Percentiles rank a stretch among this genome's conserved stretches.
These are phyloP conservation scores for Aptenodytes patagonicus DNA, from an alignment of 2,113 vertebrate genomes.

Conservation along the genomic window DNA sequence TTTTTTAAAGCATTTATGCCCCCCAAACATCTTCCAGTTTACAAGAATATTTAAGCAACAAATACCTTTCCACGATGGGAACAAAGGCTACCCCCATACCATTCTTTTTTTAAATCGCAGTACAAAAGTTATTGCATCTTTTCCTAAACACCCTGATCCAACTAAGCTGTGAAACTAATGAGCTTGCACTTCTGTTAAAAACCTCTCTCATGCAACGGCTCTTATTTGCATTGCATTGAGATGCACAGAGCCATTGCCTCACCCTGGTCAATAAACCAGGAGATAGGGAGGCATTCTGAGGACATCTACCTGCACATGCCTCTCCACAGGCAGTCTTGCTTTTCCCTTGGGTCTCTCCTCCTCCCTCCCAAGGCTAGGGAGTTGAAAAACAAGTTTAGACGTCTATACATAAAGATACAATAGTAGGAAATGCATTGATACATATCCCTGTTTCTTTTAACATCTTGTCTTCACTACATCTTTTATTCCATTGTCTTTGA, in stretches of 20 bases:
- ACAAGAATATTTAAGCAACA: background rate
- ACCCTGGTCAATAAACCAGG: background rate
- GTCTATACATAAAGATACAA: background rate
- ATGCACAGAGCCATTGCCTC: background rate
- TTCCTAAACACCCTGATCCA: background rate
- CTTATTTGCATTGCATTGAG: background rate
- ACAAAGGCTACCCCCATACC: background rate
- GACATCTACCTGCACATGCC: background rate
- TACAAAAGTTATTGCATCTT: background rate
- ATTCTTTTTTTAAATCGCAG: background rate
- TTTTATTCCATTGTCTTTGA: background rate
- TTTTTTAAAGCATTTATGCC: background rate
- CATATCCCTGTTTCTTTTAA: background rate
- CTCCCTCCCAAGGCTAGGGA: background rate
- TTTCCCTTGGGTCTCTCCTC: background rate
- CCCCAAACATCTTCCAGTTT: background rate
- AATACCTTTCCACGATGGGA: background rate
- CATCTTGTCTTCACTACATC: background rate
- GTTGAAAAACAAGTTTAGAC: background rate
- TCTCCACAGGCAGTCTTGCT: background rate
- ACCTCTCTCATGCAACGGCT: background rate
- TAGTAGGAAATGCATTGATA: background rate
- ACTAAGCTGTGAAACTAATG: background rate
- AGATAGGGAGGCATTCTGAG: background rate
- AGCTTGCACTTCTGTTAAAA: slow-evolving; percentile 18